Conservation (phyloP, 2,113 vertebrate species). For the Tricholaema leucomelas region DNA sequence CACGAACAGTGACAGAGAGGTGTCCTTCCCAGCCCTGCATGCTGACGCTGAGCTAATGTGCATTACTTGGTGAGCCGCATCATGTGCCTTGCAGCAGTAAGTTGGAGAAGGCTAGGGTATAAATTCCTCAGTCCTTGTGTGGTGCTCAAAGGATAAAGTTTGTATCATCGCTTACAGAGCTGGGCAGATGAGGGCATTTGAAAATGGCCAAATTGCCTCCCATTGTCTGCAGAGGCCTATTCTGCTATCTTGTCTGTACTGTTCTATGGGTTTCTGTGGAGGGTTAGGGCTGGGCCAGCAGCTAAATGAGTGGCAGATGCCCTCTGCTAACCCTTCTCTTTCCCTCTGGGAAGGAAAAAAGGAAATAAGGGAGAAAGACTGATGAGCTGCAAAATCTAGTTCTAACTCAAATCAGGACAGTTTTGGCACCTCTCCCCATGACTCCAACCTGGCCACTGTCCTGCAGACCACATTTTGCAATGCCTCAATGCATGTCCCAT, state of each 20-base stretch:
- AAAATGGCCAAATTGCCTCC: neutral
- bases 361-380: no score
- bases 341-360: no score
- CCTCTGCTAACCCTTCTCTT: no score
- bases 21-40: neutral
- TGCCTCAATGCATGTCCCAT: neutral
- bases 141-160: neutral
- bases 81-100: fast-evolving
- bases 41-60: neutral
- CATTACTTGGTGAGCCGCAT: neutral
- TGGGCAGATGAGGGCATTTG: neutral
- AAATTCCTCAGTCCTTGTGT: neutral
- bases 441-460: neutral
- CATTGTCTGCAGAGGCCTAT: fast-evolving
- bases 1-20: neutral
- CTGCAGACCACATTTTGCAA: neutral
- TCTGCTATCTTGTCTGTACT: neutral
- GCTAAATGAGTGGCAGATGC: no score
- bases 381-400: no score
- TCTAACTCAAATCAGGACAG: no score
- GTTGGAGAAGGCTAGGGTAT: neutral
- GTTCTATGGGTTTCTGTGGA: neutral
- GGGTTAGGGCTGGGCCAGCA: no score
- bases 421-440: neutral
- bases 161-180: neutral